Evolutionary conservation across 2,113 vertebrate genomes (phyloP), one percentile per base, ranked within the genome.

Genomic region (Octodon degus): DNA sequence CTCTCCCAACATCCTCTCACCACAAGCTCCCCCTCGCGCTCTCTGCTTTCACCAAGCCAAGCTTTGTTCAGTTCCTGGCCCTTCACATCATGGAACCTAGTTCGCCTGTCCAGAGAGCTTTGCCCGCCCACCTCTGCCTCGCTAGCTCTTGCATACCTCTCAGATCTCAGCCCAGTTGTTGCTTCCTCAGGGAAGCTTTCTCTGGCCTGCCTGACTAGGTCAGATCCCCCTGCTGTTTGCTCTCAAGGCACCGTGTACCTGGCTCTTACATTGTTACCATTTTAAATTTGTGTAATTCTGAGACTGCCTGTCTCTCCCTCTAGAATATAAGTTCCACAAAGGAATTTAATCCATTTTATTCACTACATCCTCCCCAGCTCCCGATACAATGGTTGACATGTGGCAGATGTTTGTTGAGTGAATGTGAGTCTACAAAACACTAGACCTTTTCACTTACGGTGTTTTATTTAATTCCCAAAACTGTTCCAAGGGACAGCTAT

Each of bases 191-290:
- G 91, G 90, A 94, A 92, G 96, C 92, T 79, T 97, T 96, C 96
- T 97, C 97, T 96, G 97, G 97, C 96, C 96, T 97, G 92, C 53
- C 96, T 86, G 96, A 97, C 96, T 97, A 97, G 97, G 97, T 97
- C 97, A 97, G 96, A 97, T 98, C 77, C 37, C 86, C 97, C 97
- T 93, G 96, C 97, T 97, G 97, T 86, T 92, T 94, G 96, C 94
- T 97, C 95, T 93, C 92, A 86, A 96, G 97, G 96, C 96, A 90
- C 79, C 22, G 25, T 43, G 90, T 76, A 72, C 92, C 92, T 70
- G 85, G 88, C 87, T 96, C 95, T 96, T 86, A 58, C 20, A 92
- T 25, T 27, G 63, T 90, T 93, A 74, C 90, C 88, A 88, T 90
- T 95, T 94, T 92, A 95, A 83, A 74, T 89, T 2, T 63, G 77